Evolutionary conservation across 2,113 vertebrate genomes (phyloP).

Genomic region (Chiloscyllium plagiosum): DNA sequence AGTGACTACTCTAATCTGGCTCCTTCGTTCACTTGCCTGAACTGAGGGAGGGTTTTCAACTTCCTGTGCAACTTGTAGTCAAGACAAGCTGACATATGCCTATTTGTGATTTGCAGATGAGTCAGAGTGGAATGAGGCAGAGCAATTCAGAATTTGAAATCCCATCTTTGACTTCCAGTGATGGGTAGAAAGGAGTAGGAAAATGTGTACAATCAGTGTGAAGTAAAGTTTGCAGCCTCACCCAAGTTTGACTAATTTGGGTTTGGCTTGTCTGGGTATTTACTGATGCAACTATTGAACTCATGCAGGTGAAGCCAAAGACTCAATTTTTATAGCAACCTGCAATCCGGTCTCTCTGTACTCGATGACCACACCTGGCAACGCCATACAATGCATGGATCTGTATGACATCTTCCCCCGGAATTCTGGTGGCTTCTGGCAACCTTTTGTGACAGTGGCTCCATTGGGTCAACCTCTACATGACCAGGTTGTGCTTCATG

Average conservation of each 20-base stretch:
- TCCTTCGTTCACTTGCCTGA: not conserved
- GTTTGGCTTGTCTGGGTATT: not conserved
- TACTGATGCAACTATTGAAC: not conserved
- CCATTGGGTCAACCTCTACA: constrained; percentile 75
- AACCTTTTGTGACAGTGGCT: constrained; percentile 79
- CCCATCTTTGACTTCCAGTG: not conserved
- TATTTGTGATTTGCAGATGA: not conserved
- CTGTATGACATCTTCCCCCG: constrained; percentile 85
- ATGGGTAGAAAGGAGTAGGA: not conserved
- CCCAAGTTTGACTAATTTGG: not conserved
- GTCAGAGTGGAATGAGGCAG: not conserved
- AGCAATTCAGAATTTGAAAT: not conserved
- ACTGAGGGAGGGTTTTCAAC: not conserved
- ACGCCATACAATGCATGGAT: constrained; percentile 68
- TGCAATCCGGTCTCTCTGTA: constrained; percentile 87
- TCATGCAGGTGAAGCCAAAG: constrained; percentile 57
- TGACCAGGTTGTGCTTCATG: constrained; percentile 85
- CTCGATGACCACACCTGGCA: constrained; percentile 64
- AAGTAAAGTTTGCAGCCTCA: not conserved
- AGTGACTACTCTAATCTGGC: not conserved
- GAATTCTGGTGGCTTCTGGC: constrained; percentile 72
- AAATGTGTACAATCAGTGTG: too few species aligned
- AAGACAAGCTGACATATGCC: not conserved
- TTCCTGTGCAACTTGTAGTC: not conserved
- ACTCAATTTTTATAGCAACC: constrained; percentile 66